A percentile compares a stretch with the other conserved stretches of the same genome.
These are phyloP conservation scores for Hylomyscus alleni DNA, from an alignment of 2,797 vertebrate genomes.

Conservation along the genomic window DNA sequence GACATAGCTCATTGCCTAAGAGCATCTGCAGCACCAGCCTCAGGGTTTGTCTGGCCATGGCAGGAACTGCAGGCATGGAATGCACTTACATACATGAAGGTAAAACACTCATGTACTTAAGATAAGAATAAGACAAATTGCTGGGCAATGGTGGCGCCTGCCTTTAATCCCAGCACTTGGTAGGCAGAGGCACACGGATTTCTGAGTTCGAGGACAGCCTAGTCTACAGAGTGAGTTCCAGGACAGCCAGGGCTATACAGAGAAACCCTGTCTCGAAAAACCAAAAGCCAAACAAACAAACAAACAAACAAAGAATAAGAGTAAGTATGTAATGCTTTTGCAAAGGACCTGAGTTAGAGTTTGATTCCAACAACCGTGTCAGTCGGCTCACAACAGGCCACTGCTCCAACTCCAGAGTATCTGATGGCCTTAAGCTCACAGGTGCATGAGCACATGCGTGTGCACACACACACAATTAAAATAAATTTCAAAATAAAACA, in stretches of 20 bases:
- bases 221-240: no score
- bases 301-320: not conserved
- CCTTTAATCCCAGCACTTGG: no score
- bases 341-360: not conserved
- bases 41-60: not conserved
- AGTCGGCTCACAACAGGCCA: not conserved
- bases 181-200: no score
- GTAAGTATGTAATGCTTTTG: not conserved
- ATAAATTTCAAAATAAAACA: not conserved
- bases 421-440: not conserved
- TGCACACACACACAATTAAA: not conserved
- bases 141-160: no score
- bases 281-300: no score
- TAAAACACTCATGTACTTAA: not conserved
- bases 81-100: not conserved
- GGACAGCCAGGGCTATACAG: no score
- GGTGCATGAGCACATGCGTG: rapidly evolving
- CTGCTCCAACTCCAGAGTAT: not conserved
- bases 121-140: not conserved
- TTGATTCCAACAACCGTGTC: not conserved
- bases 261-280: no score
- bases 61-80: not conserved
- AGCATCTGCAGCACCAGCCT: not conserved
- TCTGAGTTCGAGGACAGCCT: no score
- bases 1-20: not conserved